These are phyloP conservation scores for Parthenolecanium corni DNA, from an alignment of 2,888 invertebrate genomes.

Conservation along the genomic window DNA sequence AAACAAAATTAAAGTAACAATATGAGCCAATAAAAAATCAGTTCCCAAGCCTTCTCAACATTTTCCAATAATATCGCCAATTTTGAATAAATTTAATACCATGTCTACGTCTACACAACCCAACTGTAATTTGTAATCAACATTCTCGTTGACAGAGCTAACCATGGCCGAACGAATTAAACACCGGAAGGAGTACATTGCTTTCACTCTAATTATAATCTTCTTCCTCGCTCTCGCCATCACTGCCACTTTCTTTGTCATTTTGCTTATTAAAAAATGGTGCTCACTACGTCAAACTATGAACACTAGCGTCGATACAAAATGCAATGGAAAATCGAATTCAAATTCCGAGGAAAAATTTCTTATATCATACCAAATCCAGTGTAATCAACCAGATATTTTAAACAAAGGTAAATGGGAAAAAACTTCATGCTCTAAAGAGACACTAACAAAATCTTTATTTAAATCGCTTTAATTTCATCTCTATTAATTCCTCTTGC, in stretches of 20 bases:
- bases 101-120: no score
- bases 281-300: neutral
- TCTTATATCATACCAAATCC: conserved; percentile 74
- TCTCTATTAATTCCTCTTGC: neutral
- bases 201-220: conserved; percentile 3
- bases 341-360: conserved; percentile 53
- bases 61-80: no score
- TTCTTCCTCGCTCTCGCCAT: conserved; percentile 48
- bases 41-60: no score
- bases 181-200: conserved; percentile 4
- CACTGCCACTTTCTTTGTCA: conserved; percentile 52
- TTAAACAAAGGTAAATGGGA: conserved; percentile 47
- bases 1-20: no score
- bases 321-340: neutral
- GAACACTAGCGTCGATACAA: conserved; percentile 1
- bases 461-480: neutral
- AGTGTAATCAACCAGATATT: conserved; percentile 64
- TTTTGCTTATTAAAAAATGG: conserved; percentile 42
- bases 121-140: no score
- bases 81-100: no score
- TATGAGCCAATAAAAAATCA: no score
- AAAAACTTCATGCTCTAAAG: neutral
- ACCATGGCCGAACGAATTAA: conserved; percentile 8
- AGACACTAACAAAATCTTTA: neutral
- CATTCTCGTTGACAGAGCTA: neutral